Base-by-base conservation (phyloP, 2,113 vertebrate species). In the Syrrhaptes paradoxus region DNA sequence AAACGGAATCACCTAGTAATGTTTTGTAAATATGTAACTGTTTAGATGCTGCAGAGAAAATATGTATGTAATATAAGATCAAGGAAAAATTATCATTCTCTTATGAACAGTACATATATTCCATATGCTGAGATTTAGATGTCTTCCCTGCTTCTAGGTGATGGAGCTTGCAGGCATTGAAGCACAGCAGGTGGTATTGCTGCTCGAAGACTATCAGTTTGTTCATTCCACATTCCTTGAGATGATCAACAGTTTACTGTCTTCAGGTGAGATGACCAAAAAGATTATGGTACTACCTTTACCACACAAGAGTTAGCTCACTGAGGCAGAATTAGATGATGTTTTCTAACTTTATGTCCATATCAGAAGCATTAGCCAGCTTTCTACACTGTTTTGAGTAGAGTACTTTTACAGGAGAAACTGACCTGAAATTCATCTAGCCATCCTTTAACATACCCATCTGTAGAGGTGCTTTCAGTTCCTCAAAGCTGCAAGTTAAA, bases 231-330 rank as follows among this genome's bases (percentile, higher is more conserved):
- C 98, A 3, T 99, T 99, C 95, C 96, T 99, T 82, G 99, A 99
- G 97, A 99, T 99, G 99, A 97, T 99, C 88, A 99, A 99, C 95
- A 99, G 99, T 95, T 98, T 99, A 63, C 96, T 99, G 45, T 99
- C 99, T 74, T 99, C 99, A 98, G 99, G 99, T 98, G 83, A 97
- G 99, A 98, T 97, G 82, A 94, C 84, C 67, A 45, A 38, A 76
- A 81, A 38, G 10, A 24, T 71, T 25, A 34, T 48, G 11, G 8
- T 48, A 12, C 9, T 79, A 14, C 28, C 88, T 62, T 32, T 63
- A 38, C 17, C 17, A 46, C 0, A 4, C 7, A n/a, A n/a, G 6
- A 38, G 3, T 49, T 79, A 58, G 31, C 34, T 65, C 45, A 90
- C 6, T 0, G 3, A 68, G 9, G 29, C 13, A 90, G 75, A 75